phyloP scores from a whole-genome alignment of 2,888 invertebrate species.

The Stenchaetothrips biformis region DNA sequence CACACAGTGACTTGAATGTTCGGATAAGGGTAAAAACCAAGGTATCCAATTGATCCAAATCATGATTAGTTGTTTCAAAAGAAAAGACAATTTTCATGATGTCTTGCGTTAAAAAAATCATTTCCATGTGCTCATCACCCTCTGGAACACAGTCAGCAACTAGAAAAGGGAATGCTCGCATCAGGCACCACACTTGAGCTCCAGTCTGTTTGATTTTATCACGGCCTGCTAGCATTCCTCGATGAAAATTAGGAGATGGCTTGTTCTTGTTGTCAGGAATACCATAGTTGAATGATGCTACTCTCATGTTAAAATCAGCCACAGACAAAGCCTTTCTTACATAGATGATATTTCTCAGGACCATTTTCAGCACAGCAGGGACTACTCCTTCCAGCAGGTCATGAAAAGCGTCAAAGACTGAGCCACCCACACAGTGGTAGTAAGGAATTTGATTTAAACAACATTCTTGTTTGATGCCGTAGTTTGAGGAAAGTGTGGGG shows the following conservation, averaged over 20 bases:
- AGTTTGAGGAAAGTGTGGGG: background rate
- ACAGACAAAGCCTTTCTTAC: background rate
- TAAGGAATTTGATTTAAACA: background rate
- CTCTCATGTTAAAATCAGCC: background rate
- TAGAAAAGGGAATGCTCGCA: background rate
- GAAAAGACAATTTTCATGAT: background rate
- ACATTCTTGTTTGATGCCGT: background rate
- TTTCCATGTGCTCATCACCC: background rate
- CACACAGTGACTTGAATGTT: background rate
- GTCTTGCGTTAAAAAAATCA: background rate
- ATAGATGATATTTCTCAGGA: background rate
- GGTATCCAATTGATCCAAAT: background rate
- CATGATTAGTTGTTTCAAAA: background rate
- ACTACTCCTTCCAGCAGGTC: background rate
- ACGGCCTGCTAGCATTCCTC: no score
- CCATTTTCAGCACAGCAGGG: background rate
- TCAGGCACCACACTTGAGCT: no score
- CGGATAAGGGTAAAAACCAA: background rate
- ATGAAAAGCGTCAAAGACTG: background rate
- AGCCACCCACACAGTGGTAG: background rate
- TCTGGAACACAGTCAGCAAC: background rate
- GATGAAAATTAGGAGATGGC: no score
- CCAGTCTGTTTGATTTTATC: no score
- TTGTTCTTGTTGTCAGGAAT: no score
- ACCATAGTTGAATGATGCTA: background rate